Base-by-base conservation (phyloP, 37 sponge, comb jelly and placozoan species). In the Cliona cf. orientalis region DNA sequence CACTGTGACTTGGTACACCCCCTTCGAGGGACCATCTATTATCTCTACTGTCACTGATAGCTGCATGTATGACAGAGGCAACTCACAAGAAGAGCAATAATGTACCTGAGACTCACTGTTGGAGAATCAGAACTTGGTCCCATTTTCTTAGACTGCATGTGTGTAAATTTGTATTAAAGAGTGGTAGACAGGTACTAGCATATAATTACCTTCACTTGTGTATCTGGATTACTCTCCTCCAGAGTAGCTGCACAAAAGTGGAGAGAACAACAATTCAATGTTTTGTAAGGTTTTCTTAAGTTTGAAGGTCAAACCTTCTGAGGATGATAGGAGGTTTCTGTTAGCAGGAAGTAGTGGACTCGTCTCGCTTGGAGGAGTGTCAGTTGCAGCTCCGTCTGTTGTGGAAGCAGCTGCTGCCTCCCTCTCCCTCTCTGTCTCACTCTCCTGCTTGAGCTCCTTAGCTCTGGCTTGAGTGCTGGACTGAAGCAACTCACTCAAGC, bases 1-100 rank as follows among this genome's bases (percentile, higher is more conserved):
- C 44, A 90, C 82, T 26, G 38, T 38, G 33, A 90, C 81, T 58
- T 61, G 33, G 3, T 63, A 23, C 43, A 69, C 62, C 45, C 60
- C 60, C 23, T 26, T n/a, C n/a, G n/a, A n/a, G n/a, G n/a, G 45
- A 14, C 72, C 65, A 23, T 44, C 81, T 14, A 69, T 68, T 32
- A 76, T 56, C 32, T 57, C 46, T 28, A 90, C 77, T 55, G 49
- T 29, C 29, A 69, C 39, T 12, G 26, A 19, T 17, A 57, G 0
- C 70, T 80, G 70, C n/a, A 58, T 31, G 69, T 19, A 6, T 21
- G 36, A 23, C 28, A 23, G 28, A 31, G 36, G 38, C 9, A 39
- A 67, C 17, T 36, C 39, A 21, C 19, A 26, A 14, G 6, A 61
- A 7, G n/a, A n/a, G n/a, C n/a, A n/a, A n/a, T n/a, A n/a, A n/a